These are phyloP conservation scores for Alexandromys fortis DNA, from an alignment of 2,113 vertebrate genomes.

Conservation along the genomic window DNA sequence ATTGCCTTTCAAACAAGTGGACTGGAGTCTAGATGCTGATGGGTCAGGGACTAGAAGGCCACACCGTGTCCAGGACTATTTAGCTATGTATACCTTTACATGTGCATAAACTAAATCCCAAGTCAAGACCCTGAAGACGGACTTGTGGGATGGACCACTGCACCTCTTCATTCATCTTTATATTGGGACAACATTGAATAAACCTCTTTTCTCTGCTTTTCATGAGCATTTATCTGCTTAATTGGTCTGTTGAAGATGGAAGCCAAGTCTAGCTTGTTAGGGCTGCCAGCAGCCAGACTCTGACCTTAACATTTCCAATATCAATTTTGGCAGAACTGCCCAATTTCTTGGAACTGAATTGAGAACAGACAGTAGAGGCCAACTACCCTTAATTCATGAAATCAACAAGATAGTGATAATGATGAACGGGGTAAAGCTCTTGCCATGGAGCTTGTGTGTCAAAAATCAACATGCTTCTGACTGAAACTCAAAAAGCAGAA, in stretches of 20 bases:
- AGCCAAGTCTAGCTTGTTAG: background rate
- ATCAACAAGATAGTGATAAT: background rate
- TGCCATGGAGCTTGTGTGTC: background rate
- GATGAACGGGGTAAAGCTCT: background rate
- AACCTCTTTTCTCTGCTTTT: background rate
- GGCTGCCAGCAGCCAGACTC: background rate
- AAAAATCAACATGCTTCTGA: constrained; percentile 29
- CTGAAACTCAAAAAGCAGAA: constrained; percentile 49
- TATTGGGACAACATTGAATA: background rate
- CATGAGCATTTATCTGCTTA: background rate
- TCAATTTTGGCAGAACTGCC: background rate
- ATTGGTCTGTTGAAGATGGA: background rate
- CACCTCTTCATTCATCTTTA: background rate
- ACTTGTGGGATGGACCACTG: background rate
- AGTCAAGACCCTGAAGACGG: background rate
- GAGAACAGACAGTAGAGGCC: background rate
- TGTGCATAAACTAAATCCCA: background rate
- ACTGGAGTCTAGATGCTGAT: background rate
- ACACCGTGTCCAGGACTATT: background rate
- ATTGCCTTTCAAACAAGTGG: background rate
- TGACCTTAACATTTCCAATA: background rate
- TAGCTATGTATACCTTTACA: too few species aligned
- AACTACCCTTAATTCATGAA: constrained; percentile 12
- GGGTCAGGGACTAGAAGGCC: too few species aligned
- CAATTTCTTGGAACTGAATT: background rate